These are phyloP conservation scores for Gastracanthus pulcherrimus DNA, from an alignment of 2,888 invertebrate genomes.

Conservation along the genomic window DNA sequence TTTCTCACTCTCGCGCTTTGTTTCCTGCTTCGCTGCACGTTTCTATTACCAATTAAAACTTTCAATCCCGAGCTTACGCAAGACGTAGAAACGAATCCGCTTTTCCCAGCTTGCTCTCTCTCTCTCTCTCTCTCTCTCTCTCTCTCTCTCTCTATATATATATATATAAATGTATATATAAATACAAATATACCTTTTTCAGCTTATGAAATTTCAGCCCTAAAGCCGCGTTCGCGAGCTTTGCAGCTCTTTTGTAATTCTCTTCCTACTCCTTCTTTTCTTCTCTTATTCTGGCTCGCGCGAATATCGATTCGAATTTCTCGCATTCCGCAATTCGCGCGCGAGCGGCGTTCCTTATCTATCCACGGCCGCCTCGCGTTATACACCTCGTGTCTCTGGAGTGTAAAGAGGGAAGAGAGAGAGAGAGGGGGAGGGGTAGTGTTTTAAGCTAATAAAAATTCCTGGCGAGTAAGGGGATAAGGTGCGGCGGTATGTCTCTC, in stretches of 20 bases:
- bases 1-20: not conserved
- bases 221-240: not conserved
- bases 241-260: not conserved
- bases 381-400: not conserved
- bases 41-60: slow-evolving; percentile 39
- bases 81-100: slow-evolving; percentile 6
- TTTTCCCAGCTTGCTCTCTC: not conserved
- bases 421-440: not conserved
- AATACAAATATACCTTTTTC: not conserved
- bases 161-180: too few species aligned
- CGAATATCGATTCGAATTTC: slow-evolving; percentile 30
- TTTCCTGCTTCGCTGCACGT: not conserved
- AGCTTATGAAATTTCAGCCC: slow-evolving; percentile 20
- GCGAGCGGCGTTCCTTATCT: not conserved
- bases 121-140: too few species aligned
- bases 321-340: not conserved
- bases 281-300: not conserved
- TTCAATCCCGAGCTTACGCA: slow-evolving; percentile 18
- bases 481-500: not conserved
- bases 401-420: not conserved
- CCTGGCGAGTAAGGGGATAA: not conserved
- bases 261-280: not conserved
- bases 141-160: too few species aligned
- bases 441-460: slow-evolving; percentile 47
- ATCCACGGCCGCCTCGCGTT: not conserved